phyloP scores from a whole-genome alignment of 30 jellyfish, hydroid and myxozoan species.

The Mastigias papua region DNA sequence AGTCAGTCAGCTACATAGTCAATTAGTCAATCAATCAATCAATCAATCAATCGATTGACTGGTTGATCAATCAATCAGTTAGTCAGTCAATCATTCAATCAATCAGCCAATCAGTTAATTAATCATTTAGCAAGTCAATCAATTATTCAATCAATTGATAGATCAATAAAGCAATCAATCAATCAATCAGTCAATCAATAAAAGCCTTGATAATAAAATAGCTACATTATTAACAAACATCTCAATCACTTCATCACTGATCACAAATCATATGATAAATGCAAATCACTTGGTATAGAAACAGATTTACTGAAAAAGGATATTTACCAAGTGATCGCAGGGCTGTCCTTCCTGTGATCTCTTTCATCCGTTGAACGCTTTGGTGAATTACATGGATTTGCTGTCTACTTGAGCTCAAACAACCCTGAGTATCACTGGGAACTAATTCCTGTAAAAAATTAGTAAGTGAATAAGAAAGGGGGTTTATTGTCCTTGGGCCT shows the following conservation, averaged over 20 bases:
- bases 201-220: too few species aligned
- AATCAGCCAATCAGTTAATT: background rate
- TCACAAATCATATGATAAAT: background rate
- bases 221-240: too few species aligned
- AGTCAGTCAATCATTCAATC: background rate
- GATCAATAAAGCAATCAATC: background rate
- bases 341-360: slow-evolving; percentile 75
- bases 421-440: slow-evolving; percentile 93
- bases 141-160: background rate
- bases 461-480: background rate
- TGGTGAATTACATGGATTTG: slow-evolving; percentile 77
- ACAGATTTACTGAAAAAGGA: background rate
- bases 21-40: background rate
- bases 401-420: slow-evolving; percentile 81
- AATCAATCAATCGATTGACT: background rate
- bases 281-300: background rate
- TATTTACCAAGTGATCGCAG: slow-evolving; percentile 79
- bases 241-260: too few species aligned
- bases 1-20: background rate
- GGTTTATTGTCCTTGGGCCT: too few species aligned
- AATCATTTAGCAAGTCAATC: background rate
- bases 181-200: background rate
- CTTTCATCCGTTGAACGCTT: slow-evolving; percentile 76
- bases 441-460: slow-evolving; percentile 76
- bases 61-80: background rate